Evolutionary conservation across 23 tunicate genomes (phyloP).

Genomic region (Aplidium turbinatum): DNA sequence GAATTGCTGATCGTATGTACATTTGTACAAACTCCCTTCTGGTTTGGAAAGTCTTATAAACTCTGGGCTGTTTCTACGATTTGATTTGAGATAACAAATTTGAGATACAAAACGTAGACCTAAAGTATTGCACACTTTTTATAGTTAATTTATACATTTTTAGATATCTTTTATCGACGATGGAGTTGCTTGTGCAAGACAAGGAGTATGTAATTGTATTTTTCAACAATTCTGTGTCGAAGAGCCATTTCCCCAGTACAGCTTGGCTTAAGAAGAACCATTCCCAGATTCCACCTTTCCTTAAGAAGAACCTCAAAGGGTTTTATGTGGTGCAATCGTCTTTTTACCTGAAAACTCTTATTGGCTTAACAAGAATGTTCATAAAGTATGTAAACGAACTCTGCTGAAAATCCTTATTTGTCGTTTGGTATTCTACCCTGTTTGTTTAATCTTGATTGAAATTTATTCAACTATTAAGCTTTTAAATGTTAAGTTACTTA

Average conservation of each 20-base stretch:
- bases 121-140: too few relatives aligned
- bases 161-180: slow-evolving; percentile 76
- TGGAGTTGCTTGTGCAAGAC: slow-evolving; percentile 69
- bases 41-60: too few relatives aligned
- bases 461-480: neutral
- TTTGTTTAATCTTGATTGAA: neutral
- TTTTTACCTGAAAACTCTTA: slow-evolving; percentile 66
- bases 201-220: slow-evolving; percentile 70
- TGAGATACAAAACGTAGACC: too few relatives aligned
- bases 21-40: too few relatives aligned
- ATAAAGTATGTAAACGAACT: slow-evolving; percentile 44
- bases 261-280: slow-evolving; percentile 71
- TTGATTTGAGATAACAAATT: too few relatives aligned
- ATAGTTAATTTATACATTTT: neutral
- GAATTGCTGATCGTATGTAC: too few relatives aligned
- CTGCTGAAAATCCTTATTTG: neutral
- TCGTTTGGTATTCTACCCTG: too few relatives aligned
- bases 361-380: slow-evolving; percentile 56
- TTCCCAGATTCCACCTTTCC: slow-evolving; percentile 38
- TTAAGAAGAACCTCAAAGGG: slow-evolving; percentile 74
- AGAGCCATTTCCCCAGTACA: slow-evolving; percentile 59
- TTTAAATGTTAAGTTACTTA: neutral
- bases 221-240: slow-evolving; percentile 62
- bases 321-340: slow-evolving; percentile 84
- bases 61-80: too few relatives aligned